Evolutionary conservation across 1,140 invertebrate species (phyloP).

Genomic region (Procambarus clarkii): DNA sequence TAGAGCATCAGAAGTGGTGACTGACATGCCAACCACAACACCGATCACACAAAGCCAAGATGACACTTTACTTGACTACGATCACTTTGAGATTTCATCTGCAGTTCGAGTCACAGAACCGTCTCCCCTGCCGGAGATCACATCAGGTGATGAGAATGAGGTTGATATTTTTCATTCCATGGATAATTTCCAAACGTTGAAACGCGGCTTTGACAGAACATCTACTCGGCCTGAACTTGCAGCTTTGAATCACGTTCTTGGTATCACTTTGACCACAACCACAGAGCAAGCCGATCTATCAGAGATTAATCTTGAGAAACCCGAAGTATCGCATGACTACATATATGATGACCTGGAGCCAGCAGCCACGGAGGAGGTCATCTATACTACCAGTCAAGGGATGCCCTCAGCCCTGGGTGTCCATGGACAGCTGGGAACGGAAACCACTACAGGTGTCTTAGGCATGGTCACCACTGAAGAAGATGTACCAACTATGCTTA

Average conservation of each 20-base stretch:
- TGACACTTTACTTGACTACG: neutral
- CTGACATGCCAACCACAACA: neutral
- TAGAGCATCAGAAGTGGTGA: neutral
- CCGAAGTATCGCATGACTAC: neutral
- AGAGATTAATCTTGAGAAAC: slow-evolving; percentile 35
- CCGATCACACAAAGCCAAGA: neutral
- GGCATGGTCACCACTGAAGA: slow-evolving; percentile 2
- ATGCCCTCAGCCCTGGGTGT: neutral
- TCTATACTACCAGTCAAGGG: slow-evolving; percentile 28
- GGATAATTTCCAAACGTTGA: slow-evolving; percentile 34
- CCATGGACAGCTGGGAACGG: neutral
- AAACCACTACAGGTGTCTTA: neutral
- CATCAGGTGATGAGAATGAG: slow-evolving; percentile 23
- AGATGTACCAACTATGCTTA: slow-evolving; percentile 26
- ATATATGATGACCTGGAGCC: slow-evolving; percentile 42
- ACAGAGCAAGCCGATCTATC: neutral
- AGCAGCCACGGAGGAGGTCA: slow-evolving; percentile 41
- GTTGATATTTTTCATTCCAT: slow-evolving; percentile 29
- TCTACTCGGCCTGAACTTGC: slow-evolving; percentile 55
- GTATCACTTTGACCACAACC: slow-evolving; percentile 23
- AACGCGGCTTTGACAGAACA: slow-evolving; percentile 29
- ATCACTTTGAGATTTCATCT: slow-evolving; percentile 18
- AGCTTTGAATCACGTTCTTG: slow-evolving; percentile 48
- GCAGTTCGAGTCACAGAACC: neutral
- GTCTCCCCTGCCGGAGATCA: neutral